phyloP scores from a whole-genome alignment of 2,113 vertebrate species.

The Australoheros scitulus region DNA sequence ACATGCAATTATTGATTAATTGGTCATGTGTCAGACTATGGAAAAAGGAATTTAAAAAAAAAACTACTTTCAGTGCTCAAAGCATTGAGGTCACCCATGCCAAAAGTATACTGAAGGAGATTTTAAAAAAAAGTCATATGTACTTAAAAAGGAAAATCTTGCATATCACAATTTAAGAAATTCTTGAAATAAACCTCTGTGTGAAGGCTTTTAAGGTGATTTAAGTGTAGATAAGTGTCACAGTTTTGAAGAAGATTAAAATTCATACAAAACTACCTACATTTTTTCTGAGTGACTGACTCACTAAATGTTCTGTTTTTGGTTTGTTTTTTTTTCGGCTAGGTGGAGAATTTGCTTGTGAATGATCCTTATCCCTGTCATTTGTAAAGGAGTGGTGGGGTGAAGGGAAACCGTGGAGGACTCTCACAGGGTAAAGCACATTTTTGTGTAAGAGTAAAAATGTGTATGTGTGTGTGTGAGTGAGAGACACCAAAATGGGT shows the following conservation, averaged over 20 bases:
- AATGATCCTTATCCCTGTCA: background rate
- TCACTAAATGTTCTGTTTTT: too few relatives aligned
- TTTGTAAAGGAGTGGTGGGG: background rate
- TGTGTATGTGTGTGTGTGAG: background rate
- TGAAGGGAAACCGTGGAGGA: background rate
- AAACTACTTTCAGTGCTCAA: background rate
- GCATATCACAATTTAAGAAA: too few relatives aligned
- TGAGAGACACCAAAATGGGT: background rate
- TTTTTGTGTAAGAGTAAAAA: background rate
- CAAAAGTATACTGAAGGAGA: too few relatives aligned
- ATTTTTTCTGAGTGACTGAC: background rate
- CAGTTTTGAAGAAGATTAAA: too few relatives aligned
- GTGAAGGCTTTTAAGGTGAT: too few relatives aligned
- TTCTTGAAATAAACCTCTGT: too few relatives aligned
- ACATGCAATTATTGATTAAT: background rate
- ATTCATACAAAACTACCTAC: background rate
- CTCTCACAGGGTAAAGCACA: background rate
- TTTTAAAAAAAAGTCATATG: too few relatives aligned
- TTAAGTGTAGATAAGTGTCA: too few relatives aligned
- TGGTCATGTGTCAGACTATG: background rate
- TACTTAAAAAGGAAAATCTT: too few relatives aligned
- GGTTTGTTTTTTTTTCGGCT: too few relatives aligned
- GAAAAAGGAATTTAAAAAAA: background rate
- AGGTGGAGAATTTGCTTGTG: background rate
- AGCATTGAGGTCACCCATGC: too few relatives aligned